A percentile compares a stretch with the other conserved stretches of the same genome.
Conservation (phyloP, 2,113 vertebrate species). For the Ariopsis seemanni region DNA sequence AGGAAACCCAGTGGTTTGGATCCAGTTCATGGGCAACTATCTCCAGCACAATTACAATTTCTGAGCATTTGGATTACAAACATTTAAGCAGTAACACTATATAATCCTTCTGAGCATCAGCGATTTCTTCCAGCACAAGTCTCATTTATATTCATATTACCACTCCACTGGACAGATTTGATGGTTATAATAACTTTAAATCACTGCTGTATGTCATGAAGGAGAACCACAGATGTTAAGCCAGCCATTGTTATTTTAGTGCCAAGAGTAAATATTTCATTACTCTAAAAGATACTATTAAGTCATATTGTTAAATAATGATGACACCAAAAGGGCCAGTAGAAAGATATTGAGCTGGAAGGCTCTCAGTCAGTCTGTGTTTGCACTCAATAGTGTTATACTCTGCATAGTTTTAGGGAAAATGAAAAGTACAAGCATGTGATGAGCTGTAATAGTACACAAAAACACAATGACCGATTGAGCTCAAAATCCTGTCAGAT, state of each 20-base stretch:
- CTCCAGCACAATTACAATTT: neutral
- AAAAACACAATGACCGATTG: neutral
- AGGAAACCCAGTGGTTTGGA: neutral
- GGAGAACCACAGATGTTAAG: neutral
- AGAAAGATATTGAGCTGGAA: neutral
- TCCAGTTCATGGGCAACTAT: neutral
- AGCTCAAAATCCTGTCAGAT: neutral
- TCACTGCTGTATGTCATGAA: neutral
- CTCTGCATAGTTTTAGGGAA: neutral
- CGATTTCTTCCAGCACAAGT: neutral
- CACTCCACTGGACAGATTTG: neutral
- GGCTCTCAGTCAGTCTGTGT: neutral
- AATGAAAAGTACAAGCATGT: neutral
- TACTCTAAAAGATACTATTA: neutral
- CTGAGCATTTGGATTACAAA: neutral
- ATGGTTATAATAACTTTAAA: slow-evolving; percentile 4
- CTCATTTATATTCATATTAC: neutral
- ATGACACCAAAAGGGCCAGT: neutral
- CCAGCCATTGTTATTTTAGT: neutral
- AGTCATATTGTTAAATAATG: neutral
- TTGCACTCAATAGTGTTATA: neutral
- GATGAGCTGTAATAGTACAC: neutral
- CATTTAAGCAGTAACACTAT: slow-evolving; percentile 15
- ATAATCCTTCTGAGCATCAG: neutral
- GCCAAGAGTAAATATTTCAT: slow-evolving; percentile 6